Conservation (phyloP, 2,797 vertebrate species). For the Intellagama lesueurii region DNA sequence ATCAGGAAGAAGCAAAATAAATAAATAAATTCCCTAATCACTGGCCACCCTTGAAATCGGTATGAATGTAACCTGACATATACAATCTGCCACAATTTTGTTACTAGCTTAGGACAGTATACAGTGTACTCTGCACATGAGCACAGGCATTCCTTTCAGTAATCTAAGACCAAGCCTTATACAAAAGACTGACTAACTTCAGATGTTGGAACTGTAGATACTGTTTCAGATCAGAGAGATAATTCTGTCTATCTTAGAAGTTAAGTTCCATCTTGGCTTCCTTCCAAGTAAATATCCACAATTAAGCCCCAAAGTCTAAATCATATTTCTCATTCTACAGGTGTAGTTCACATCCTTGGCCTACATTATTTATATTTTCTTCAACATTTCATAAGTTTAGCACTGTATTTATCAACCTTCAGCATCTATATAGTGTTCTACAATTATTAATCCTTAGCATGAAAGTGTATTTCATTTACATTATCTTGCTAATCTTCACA, state of each 20-base stretch:
- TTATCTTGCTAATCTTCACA: background rate
- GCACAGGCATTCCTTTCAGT: background rate
- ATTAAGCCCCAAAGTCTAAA: no score
- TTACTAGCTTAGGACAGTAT: background rate
- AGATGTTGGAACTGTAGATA: background rate
- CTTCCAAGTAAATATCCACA: no score
- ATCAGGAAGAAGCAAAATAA: background rate
- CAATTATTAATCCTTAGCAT: background rate
- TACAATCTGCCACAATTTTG: background rate
- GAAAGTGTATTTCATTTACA: background rate
- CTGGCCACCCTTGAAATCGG: background rate
- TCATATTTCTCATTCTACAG: no score
- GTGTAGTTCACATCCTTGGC: no score
- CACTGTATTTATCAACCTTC: no score
- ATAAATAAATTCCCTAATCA: background rate
- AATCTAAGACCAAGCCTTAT: background rate
- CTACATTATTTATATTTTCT: no score
- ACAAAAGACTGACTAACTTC: background rate
- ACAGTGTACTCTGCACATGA: background rate
- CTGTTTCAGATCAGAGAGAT: background rate
- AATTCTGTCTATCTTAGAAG: no score
- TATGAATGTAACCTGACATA: background rate
- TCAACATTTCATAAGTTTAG: no score
- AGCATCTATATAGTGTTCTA: background rate
- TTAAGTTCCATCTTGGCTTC: no score